Percentiles rank a stretch among this genome's conserved stretches.
Evolutionary conservation across 1,140 invertebrate genomes (phyloP).

Genomic region (Marisa cornuarietis): DNA sequence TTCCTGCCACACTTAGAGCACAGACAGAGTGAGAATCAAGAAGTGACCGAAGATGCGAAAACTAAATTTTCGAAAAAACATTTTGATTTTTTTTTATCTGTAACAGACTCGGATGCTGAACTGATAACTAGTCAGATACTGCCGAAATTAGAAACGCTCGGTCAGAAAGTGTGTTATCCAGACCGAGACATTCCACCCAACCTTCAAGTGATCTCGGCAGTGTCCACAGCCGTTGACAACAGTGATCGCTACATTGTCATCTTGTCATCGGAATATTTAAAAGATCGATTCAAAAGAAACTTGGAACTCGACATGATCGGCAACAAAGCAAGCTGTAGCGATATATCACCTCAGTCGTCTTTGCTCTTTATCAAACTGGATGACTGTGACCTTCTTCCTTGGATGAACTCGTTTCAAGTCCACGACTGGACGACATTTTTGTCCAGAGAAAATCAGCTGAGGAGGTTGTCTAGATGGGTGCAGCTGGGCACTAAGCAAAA

Average conservation of each 20-base stretch:
- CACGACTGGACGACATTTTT: constrained; percentile 3
- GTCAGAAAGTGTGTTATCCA: neutral
- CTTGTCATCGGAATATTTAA: neutral
- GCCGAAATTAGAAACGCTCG: neutral
- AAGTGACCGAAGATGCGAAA: too few species aligned
- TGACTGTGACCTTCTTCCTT: neutral
- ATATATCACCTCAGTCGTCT: neutral
- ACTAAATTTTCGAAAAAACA: too few species aligned
- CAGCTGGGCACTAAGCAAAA: too few species aligned
- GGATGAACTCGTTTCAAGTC: neutral
- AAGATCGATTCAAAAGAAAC: constrained; percentile 4
- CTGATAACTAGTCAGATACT: neutral
- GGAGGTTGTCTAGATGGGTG: too few species aligned
- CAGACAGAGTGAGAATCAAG: too few species aligned
- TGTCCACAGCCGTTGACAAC: constrained; percentile 1
- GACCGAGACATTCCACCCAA: constrained; percentile 10
- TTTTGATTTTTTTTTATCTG: too few species aligned
- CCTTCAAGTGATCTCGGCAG: neutral
- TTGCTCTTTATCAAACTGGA: constrained; percentile 5
- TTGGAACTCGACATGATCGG: constrained; percentile 4
- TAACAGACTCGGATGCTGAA: too few species aligned
- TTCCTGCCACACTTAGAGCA: too few species aligned
- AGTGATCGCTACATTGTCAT: neutral
- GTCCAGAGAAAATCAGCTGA: too few species aligned
- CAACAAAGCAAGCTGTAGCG: neutral